A percentile compares a stretch with the other conserved stretches of the same genome.
phyloP scores from a whole-genome alignment of 2,113 vertebrate species.

The Sturnira hondurensis region DNA sequence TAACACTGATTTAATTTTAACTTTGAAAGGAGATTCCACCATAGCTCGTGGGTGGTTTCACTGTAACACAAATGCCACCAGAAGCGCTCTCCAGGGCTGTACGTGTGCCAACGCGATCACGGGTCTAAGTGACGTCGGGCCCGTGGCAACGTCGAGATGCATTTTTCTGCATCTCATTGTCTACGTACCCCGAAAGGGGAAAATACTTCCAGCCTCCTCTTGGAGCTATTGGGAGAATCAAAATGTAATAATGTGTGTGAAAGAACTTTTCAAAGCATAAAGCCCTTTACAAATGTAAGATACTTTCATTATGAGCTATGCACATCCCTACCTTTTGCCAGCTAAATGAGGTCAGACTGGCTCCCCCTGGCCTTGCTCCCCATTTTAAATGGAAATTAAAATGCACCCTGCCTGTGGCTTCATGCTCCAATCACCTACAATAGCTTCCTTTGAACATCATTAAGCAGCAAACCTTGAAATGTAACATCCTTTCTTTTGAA shows the following conservation, averaged over 20 bases:
- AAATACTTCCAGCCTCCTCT: conserved; percentile 25
- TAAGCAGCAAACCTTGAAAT: background rate
- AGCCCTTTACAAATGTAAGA: conserved; percentile 33
- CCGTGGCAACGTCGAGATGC: too few relatives aligned
- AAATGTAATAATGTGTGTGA: conserved; percentile 52
- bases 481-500: conserved; percentile 22
- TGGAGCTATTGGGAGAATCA: conserved; percentile 13
- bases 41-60: background rate
- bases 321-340: background rate
- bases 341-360: background rate
- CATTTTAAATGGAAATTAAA: conserved; percentile 58
- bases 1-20: background rate
- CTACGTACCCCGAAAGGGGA: background rate
- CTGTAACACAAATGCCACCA: background rate
- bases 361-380: background rate
- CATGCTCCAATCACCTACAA: conserved; percentile 35
- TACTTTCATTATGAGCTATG: conserved; percentile 32
- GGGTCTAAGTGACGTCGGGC: background rate
- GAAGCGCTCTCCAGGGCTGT: background rate
- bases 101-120: background rate
- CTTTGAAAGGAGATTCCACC: background rate
- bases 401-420: background rate
- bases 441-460: conserved; percentile 51
- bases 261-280: conserved; percentile 55
- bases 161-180: conserved; percentile 20